These are phyloP conservation scores for Eristalinus sepulchralis DNA, from an alignment of 2,888 invertebrate species.

Conservation along the genomic window DNA sequence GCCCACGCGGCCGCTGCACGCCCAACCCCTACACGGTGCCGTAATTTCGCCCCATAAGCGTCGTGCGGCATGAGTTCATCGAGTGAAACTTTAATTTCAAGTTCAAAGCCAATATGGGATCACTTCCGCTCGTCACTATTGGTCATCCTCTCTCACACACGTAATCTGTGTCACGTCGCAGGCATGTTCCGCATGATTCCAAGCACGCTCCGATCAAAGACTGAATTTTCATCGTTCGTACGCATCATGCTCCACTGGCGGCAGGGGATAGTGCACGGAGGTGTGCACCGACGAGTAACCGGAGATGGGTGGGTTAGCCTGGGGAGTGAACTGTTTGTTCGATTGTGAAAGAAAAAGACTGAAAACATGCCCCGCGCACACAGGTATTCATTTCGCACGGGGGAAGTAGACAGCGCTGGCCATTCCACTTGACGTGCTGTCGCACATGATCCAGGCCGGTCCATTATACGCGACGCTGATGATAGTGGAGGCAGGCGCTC, in stretches of 20 bases:
- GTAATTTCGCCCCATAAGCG: slow-evolving; percentile 42
- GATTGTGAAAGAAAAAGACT: not conserved
- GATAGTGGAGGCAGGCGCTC: slow-evolving; percentile 16
- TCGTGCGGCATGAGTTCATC: not conserved
- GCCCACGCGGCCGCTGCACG: slow-evolving; percentile 4
- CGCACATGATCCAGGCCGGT: slow-evolving; percentile 37
- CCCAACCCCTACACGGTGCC: slow-evolving; percentile 19
- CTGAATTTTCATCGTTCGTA: slow-evolving; percentile 40
- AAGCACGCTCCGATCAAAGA: not conserved
- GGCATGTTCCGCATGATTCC: slow-evolving; percentile 1
- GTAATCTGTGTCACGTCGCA: slow-evolving; percentile 29
- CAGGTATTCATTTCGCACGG: slow-evolving; percentile 48
- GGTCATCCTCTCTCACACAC: slow-evolving; percentile 4
- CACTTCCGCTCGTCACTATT: slow-evolving; percentile 19
- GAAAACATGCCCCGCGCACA: not conserved
- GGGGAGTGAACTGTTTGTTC: slow-evolving; percentile 33
- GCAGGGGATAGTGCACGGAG: slow-evolving; percentile 3
- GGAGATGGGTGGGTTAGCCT: slow-evolving; percentile 45
- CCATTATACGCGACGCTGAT: not conserved
- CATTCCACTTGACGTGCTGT: slow-evolving; percentile 53
- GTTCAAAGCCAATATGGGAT: slow-evolving; percentile 55
- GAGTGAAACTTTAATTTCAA: slow-evolving; percentile 51
- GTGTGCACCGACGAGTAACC: slow-evolving; percentile 26
- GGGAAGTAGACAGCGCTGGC: slow-evolving; percentile 34
- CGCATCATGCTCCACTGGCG: slow-evolving; percentile 28